Base-by-base conservation (phyloP, 2,888 invertebrate species). In the Watsonalla binaria region DNA sequence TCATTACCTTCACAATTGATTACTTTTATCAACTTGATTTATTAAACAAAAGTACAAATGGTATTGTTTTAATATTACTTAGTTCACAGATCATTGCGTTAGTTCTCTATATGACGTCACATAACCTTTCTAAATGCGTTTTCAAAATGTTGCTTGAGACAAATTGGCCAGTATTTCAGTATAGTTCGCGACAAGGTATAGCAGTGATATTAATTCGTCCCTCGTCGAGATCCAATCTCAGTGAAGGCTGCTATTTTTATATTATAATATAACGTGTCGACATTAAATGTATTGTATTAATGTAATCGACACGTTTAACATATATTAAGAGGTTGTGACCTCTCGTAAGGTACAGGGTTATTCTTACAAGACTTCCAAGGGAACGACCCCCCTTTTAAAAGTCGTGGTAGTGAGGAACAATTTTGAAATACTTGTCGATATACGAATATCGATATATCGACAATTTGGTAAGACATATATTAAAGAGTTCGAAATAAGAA, bases 131-230 rank as follows among this genome's bases (percentile, higher is more conserved):
- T 50, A 55, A 47, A 57, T 54, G 54, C 51, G 47, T 60, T 59
- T 58, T 49, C 42, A 47, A 55, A 66, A 71, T 62, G 70, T 66
- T 69, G 68, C 65, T 63, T 65, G 74, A 68, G 72, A 65, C 57
- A 47, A 63, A 76, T 81, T 79, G 80, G 81, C 78, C 81, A 83
- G 82, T 82, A 81, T 80, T 81, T 62, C 62, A 66, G 14, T 71
- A 73, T 68, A 72, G 66, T 72, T 66, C 63, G 37, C 46, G 13
- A 47, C 49, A 15, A 13, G 49, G 49, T 57, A 51, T 56, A 46
- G 53, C 60, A 62, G 65, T 72, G 71, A 70, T 65, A 66, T 54
- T 56, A 52, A 60, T 69, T 65, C 70, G 74, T 73, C 70, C 72
- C 37, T 50, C 48, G 47, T 24, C 57, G 72, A 74, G 74, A 74